Conservation (phyloP, 1,140 invertebrate genomes). For the Ceratosolen fusciceps region DNA sequence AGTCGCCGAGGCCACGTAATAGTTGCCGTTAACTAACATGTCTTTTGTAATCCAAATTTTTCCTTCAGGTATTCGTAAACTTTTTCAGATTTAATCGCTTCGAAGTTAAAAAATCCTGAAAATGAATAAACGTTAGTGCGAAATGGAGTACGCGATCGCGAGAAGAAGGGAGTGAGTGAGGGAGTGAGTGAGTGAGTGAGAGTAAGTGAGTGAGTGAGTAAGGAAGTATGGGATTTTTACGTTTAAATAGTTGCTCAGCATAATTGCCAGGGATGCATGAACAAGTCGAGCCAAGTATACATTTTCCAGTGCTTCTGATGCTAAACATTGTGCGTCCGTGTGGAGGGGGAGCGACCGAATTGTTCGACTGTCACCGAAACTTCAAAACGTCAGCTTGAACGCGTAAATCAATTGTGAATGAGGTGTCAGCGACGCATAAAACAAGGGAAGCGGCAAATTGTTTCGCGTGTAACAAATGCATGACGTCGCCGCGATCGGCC, state of each 20-base stretch:
- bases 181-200: too few relatives aligned
- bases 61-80: constrained; percentile 38
- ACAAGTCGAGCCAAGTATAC: constrained; percentile 14
- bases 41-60: constrained; percentile 41
- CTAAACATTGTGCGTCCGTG: constrained; percentile 26
- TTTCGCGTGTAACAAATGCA: too few relatives aligned
- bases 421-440: too few relatives aligned
- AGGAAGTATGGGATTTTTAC: neutral
- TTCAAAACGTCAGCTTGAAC: too few relatives aligned
- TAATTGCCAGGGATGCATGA: constrained; percentile 27
- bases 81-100: neutral
- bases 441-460: too few relatives aligned
- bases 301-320: constrained; percentile 10
- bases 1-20: neutral
- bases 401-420: too few relatives aligned
- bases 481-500: too few relatives aligned
- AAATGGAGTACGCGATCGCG: too few relatives aligned
- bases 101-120: constrained; percentile 10
- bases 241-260: constrained; percentile 21
- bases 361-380: too few relatives aligned
- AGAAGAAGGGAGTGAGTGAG: too few relatives aligned
- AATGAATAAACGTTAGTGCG: neutral
- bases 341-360: too few relatives aligned
- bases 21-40: constrained; percentile 11
- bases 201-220: neutral